Evolutionary conservation across 2,888 invertebrate species (phyloP), one percentile per base, ranked within the genome.

Genomic region (Chaitophorus viminalis): DNA sequence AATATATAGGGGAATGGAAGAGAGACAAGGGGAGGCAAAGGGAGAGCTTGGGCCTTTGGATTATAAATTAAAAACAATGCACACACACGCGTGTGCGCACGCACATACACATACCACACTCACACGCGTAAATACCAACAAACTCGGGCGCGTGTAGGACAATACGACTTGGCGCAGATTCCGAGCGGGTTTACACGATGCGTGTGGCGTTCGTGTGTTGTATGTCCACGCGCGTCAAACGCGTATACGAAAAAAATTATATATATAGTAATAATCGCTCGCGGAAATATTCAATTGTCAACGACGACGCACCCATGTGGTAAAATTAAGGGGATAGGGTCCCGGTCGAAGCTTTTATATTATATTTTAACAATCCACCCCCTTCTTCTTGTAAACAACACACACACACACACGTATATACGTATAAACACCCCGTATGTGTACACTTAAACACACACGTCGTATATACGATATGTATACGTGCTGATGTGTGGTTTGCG

Each of bases 311-410:
- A 75, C 83, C 83, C 83, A 75, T 83, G 83, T 76, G 83, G 83
- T 84, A 76, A 84, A 84, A 84, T 76, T 65, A 76, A 84, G 60
- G 65, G 75, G 83, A 76, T 75, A 76, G 83, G 83, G 83, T 83
- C 36, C 31, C 11, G 46, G 46, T 60, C n/a, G 75, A 39, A 84
- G 83, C 75, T 84, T 84, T 84, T 84, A 84, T 84, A 83, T 83
- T 83, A 60, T 84, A 84, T 84, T 84, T 84, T 84, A 84, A 84
- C 83, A 76, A 84, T 84, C 75, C 75, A 84, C 83, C 83, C 60
- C 75, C 75, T 75, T 75, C 83, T 76, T 76, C 75, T 76, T 84
- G 83, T 84, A 76, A 84, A 75, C 83, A 83, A 65, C 65, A 65
- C 52, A n/a, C n/a, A 18, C 33, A 29, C 18, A 25, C 31, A 39